Evolutionary conservation across 1,140 invertebrate genomes (phyloP), one percentile per base, ranked within the genome.

Genomic region (Panagrolaimus sp.): DNA sequence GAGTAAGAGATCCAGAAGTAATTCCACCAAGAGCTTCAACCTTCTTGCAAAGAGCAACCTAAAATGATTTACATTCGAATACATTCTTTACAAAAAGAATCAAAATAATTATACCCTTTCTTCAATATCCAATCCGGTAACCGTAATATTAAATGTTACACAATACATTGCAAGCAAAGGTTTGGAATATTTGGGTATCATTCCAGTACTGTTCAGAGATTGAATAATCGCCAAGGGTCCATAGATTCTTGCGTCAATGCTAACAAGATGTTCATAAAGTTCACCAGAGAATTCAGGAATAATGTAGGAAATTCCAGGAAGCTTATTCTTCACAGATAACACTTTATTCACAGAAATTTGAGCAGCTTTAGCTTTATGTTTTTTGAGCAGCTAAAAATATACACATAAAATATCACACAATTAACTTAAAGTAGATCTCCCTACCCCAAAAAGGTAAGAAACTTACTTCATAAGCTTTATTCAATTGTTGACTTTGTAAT

Each of bases 401-500:
- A 17, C 52, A n/a, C 12, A 58, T n/a, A n/a, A 26, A 58, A 38
- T 4, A 38, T 38, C 32, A 38, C 32, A n/a, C n/a, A n/a, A n/a
- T n/a, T n/a, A n/a, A n/a, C n/a, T n/a, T n/a, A n/a, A n/a, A n/a
- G n/a, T 52, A 52, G 17, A 52, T 52, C 48, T 24, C 8, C 17
- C 9, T 52, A n/a, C 9, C 0, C 14, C 9, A 52, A 9, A 5
- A 8, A n/a, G 0, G 26, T 52, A 7, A 14, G 7, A 52, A 52
- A 52, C 52, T 28, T 26, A 58, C 52, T n/a, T 58, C 52, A 58
- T 21, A 58, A 21, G 52, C 52, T 28, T 17, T 14, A 58, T 58
- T n/a, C 28, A 58, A 58, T 38, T 38, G 32, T 4, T 38, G 32
- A 38, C 2, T 7, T 38, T 38, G 32, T 38, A 38, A 38, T 4